These are phyloP conservation scores for Xestoiulus laeticollis DNA, from an alignment of 2,888 invertebrate species.

Conservation along the genomic window DNA sequence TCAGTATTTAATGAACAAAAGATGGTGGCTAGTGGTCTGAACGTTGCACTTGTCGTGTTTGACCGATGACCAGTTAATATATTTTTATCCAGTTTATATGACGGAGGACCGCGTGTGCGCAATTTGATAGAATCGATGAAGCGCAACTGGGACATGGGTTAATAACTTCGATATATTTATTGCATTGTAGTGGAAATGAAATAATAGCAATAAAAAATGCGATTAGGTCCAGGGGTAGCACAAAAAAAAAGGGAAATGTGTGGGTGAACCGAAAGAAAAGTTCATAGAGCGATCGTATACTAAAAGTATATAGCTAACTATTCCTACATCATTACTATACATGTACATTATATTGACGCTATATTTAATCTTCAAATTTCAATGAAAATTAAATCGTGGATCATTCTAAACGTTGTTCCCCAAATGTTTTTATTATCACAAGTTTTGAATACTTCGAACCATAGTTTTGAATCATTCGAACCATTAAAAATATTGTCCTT, in stretches of 20 bases:
- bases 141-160: constrained; percentile 26
- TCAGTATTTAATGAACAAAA: constrained; percentile 26
- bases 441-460: too few species aligned
- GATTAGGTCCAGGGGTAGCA: not conserved
- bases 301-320: not conserved
- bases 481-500: too few species aligned
- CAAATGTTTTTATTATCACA: too few species aligned
- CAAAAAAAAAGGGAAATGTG: not conserved
- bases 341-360: not conserved
- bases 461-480: too few species aligned
- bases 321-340: not conserved
- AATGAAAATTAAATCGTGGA: too few species aligned
- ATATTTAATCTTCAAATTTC: not conserved
- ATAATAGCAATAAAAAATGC: constrained; percentile 1
- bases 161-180: constrained; percentile 26
- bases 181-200: constrained; percentile 26
- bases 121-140: constrained; percentile 17
- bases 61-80: constrained; percentile 26
- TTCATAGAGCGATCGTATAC: not conserved
- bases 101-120: not conserved
- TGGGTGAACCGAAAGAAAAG: not conserved
- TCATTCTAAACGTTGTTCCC: too few species aligned
- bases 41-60: constrained; percentile 17
- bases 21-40: constrained; percentile 26
- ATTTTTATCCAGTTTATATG: constrained; percentile 7